Conservation (phyloP, 2,113 vertebrate genomes). For the Serilophus lunatus region DNA sequence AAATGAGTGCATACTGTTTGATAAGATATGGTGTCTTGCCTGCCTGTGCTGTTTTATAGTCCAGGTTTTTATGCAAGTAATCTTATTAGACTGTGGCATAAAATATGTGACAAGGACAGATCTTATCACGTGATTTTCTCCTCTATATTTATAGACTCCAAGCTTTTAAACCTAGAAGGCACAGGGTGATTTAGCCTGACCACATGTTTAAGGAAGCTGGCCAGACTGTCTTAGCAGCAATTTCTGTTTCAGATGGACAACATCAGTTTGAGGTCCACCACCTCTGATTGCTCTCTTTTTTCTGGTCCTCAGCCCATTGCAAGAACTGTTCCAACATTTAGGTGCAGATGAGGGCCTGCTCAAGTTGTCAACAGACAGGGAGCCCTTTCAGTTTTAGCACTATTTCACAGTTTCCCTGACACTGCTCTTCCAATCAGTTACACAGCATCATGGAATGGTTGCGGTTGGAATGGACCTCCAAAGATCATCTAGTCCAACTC, state of each 20-base stretch:
- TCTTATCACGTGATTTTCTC: not conserved
- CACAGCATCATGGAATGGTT: not conserved
- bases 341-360: not conserved
- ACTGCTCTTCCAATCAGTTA: not conserved
- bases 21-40: not conserved
- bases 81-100: not conserved
- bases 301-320: not conserved
- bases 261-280: not conserved
- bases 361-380: not conserved
- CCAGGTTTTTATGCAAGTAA: not conserved
- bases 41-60: not conserved
- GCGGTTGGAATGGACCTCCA: not conserved
- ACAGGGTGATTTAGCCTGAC: not conserved
- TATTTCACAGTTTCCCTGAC: not conserved
- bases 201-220: not conserved
- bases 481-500: not conserved
- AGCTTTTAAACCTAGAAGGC: not conserved
- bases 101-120: not conserved
- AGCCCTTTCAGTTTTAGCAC: not conserved
- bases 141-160: not conserved
- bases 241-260: not conserved
- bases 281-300: not conserved
- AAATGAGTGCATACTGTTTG: not conserved
- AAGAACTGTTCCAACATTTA: not conserved
- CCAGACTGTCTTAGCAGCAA: not conserved